phyloP scores from a whole-genome alignment of 2,113 vertebrate species.

The Athene cunicularia region DNA sequence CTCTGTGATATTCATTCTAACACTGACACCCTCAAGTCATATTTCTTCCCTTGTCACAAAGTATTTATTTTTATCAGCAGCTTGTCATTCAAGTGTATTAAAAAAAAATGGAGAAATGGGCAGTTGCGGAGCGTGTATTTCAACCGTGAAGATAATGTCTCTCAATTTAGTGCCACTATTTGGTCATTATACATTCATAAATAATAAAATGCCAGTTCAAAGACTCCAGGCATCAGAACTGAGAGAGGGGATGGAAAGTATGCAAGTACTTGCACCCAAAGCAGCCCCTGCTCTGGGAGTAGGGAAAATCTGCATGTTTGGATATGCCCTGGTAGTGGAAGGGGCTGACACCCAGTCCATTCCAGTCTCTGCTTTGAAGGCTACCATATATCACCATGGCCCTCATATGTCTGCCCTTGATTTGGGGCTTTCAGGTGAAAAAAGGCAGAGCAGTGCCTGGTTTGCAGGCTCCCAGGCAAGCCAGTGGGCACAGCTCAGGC shows the following conservation, averaged over 20 bases:
- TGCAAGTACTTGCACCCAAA: not conserved
- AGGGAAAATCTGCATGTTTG: not conserved
- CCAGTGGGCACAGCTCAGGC: not conserved
- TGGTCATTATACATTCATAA: slow-evolving; percentile 30
- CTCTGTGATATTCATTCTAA: slow-evolving; percentile 55
- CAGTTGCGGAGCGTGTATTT: not conserved
- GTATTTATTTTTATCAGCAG: slow-evolving; percentile 76
- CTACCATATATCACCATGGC: not conserved
- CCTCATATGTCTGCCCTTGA: not conserved
- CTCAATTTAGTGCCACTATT: not conserved
- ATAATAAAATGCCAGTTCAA: slow-evolving; percentile 27
- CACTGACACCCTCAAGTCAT: slow-evolving; percentile 54
- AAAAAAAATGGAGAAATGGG: slow-evolving; percentile 4
- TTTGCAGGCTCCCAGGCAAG: not conserved
- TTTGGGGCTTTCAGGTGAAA: not conserved
- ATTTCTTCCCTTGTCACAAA: slow-evolving; percentile 76
- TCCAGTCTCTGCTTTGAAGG: not conserved
- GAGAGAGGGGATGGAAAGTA: not conserved
- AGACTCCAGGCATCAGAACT: not conserved
- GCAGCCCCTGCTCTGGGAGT: not conserved
- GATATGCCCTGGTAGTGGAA: not conserved
- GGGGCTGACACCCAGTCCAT: not conserved
- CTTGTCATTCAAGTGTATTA: slow-evolving; percentile 67
- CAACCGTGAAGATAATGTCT: not conserved
- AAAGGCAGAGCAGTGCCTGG: accelerated